Evolutionary conservation across 2,797 vertebrate genomes (phyloP), one percentile per base, ranked within the genome.

Genomic region (Gobionotothen gibberifrons): DNA sequence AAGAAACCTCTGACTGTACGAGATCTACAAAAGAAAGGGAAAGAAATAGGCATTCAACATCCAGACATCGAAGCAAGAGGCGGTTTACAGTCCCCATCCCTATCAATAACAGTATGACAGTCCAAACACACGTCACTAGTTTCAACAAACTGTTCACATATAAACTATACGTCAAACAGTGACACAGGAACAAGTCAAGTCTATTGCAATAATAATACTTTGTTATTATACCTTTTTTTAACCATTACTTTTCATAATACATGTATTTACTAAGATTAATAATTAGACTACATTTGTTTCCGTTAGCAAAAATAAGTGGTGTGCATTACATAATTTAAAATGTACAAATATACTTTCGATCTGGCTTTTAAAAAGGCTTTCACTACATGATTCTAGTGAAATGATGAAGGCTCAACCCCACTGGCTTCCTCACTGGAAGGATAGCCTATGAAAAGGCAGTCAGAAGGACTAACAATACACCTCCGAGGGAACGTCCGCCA

Each of bases 301-400:
- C 86, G 89, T 93, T 94, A 93, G 91, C 93, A 94, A 94, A 94
- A 94, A 94, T 93, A 95, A 94, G 91, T 93, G 91, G 91, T 93
- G 90, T 90, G 91, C 88, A 90, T 93, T 91, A 92, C 90, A 93
- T 90, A 71, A 91, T 92, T 91, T 87, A 87, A 93, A 93, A 94
- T 92, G 81, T 93, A 93, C 91, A 93, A 93, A 94, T 93, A 93
- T 92, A 94, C 87, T 91, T 90, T 89, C 81, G 17, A 88, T 93
- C 90, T 92, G 87, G 88, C 90, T 93, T 92, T 92, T 90, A 86
- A 84, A 93, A 91, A 93, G 89, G 87, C 85, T 90, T 87, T 87
- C 83, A 78, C 87, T 10, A 36, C 7, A 36, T 36, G 17, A 91
- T 86, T 88, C 76, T 49, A 83, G 82, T 87, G 89, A 90, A 84